Conservation (phyloP, 2,888 invertebrate species). For the Hermaeophaga mercurialis region DNA sequence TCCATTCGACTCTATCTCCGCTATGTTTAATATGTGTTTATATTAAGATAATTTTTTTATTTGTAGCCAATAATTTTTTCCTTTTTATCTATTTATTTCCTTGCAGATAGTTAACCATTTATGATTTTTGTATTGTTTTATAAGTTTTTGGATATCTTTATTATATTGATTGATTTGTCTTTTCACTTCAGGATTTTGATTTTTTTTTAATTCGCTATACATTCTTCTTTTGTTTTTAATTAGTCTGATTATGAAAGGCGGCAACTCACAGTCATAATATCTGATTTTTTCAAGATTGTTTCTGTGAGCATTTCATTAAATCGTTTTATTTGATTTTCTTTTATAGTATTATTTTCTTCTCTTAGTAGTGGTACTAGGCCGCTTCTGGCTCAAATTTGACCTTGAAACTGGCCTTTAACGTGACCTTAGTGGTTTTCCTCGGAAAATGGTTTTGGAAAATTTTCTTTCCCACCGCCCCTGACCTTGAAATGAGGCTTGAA, state of each 20-base stretch:
- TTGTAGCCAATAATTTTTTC: neutral
- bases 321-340: neutral
- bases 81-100: neutral
- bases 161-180: neutral
- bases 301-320: neutral
- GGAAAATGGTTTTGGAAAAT: too few species aligned
- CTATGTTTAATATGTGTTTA: too few species aligned
- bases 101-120: too few species aligned
- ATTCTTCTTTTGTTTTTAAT: neutral
- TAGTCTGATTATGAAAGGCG: neutral
- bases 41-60: slow-evolving; percentile 1
- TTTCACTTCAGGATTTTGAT: neutral
- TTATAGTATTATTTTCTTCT: neutral
- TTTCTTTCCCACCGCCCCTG: too few species aligned
- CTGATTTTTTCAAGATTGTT: neutral
- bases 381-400: too few species aligned
- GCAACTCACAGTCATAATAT: neutral
- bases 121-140: slow-evolving; percentile 1
- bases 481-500: too few species aligned
- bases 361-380: too few species aligned
- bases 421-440: too few species aligned
- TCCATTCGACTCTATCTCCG: too few species aligned
- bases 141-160: neutral
- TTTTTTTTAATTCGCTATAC: neutral
- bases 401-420: too few species aligned